Base-by-base conservation (phyloP, 2,113 vertebrate genomes). In the Pollachius pollachius region DNA sequence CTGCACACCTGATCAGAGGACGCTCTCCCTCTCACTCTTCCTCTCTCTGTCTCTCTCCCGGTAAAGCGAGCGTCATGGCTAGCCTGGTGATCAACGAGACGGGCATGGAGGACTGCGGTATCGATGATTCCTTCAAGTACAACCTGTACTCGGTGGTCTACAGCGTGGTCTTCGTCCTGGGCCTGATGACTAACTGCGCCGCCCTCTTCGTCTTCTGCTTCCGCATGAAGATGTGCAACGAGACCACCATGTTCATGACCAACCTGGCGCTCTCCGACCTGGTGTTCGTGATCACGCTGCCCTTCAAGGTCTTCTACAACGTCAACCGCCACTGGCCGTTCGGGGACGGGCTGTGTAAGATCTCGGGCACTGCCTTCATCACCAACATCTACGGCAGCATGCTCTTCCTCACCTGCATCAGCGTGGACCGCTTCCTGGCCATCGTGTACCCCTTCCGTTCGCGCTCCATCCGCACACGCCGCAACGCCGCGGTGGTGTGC, bases 381-480 rank as follows among this genome's bases (percentile, higher is more conserved):
- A 98, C 96, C 52, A 98, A 99, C 83, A 99, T 99, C 86, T 99
- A 99, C 0, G 97, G 97, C 73, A 98, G 96, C 89, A 98, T 99
- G 96, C 83, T 99, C 63, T 99, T 99, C 85, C 96, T 99, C 78
- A 98, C 97, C 5, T 99, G 96, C 88, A 98, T 99, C 84, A 99
- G 96, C 0, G 95, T 97, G 1, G 96, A 98, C 88, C 95, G 96
- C 62, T 99, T 99, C 84, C 90, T 99, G 21, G 97, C 97, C 0
- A 99, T 99, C 4, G 96, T 98, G 64, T 97, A 98, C 69, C 97
- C 97, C 0, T 97, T 99, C 77, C 89, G 94, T 13, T 99, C 96
- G 0, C 95, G 95, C 71, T 94, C 95, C 75, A 92, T 99, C 63
- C 92, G 97, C 63, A 98, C 94, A 1, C 90, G 94, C 25, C 93